phyloP scores from a whole-genome alignment of 2,797 vertebrate genomes.

The Thalassophryne amazonica region DNA sequence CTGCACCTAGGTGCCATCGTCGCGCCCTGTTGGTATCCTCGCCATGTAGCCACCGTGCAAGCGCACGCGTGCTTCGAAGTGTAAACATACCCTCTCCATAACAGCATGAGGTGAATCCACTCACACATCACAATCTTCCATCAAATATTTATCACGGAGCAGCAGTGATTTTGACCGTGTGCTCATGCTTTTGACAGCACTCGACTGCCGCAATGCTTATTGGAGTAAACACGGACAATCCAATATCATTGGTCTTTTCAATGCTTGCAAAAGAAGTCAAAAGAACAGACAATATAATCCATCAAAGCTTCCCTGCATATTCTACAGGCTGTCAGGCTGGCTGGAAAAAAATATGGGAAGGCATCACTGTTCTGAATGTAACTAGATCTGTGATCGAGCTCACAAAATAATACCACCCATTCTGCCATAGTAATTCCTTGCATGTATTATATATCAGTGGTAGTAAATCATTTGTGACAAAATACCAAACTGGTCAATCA shows the following conservation, averaged over 20 bases:
- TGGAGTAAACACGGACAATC: conserved; percentile 67
- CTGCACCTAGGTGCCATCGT: conserved; percentile 42
- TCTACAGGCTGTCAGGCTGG: conserved; percentile 16
- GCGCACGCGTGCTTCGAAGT: too few relatives aligned
- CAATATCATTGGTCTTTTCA: conserved; percentile 60
- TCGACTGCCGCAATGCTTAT: conserved; percentile 65
- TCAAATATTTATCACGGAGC: conserved; percentile 78
- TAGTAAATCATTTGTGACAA: too few relatives aligned
- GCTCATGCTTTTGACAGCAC: conserved; percentile 76
- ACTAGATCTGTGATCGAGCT: neutral
- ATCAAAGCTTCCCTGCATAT: conserved; percentile 39
- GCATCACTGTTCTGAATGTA: neutral
- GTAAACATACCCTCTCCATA: conserved; percentile 71
- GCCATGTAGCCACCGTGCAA: too few relatives aligned
- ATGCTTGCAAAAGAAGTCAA: conserved; percentile 33
- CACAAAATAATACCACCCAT: too few relatives aligned
- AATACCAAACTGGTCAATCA: too few relatives aligned
- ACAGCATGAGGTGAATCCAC: conserved; percentile 68
- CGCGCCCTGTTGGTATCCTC: conserved; percentile 35
- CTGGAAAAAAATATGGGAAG: neutral
- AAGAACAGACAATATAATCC: conserved; percentile 42
- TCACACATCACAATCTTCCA: conserved; percentile 76
- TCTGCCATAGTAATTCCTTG: too few relatives aligned
- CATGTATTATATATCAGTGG: too few relatives aligned
- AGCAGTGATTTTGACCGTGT: conserved; percentile 75